Evolutionary conservation across 2,888 invertebrate species (phyloP).

Genomic region (Lasioglossum villosulum): DNA sequence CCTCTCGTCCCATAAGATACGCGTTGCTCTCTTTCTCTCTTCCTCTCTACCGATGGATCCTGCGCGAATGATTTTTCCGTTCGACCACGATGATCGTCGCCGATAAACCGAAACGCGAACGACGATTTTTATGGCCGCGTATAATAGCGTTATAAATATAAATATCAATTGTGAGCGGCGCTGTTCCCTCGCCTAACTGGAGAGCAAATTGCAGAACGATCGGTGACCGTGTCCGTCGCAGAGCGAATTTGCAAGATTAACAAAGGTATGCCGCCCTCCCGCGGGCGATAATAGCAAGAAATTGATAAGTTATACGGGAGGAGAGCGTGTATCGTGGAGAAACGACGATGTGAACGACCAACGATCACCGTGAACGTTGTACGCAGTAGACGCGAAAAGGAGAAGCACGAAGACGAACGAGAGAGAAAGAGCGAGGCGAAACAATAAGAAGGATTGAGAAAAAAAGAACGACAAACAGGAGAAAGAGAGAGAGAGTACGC

Average conservation of each 20-base stretch:
- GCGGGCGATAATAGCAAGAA: conserved; percentile 58
- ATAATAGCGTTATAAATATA: conserved; percentile 43
- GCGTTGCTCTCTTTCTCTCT: neutral
- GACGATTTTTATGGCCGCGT: conserved; percentile 27
- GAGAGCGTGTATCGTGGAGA: conserved; percentile 38
- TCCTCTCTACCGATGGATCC: neutral
- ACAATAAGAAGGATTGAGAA: conserved; percentile 10
- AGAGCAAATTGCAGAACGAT: conserved; percentile 42
- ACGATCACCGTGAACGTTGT: conserved; percentile 29
- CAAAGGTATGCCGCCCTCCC: conserved; percentile 40
- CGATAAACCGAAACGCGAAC: conserved; percentile 39
- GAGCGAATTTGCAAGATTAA: conserved; percentile 59
- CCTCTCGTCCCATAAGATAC: neutral
- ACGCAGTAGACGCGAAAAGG: conserved; percentile 9
- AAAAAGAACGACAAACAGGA: conserved; percentile 15
- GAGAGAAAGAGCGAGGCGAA: conserved; percentile 34
- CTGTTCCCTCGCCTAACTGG: neutral
- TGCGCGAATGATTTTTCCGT: conserved; percentile 15
- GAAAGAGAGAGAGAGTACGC: conserved; percentile 40
- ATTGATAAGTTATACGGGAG: conserved; percentile 62
- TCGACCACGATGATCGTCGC: conserved; percentile 15
- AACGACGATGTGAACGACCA: conserved; percentile 31
- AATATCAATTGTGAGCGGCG: conserved; percentile 48
- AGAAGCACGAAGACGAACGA: conserved; percentile 34
- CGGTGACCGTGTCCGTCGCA: conserved; percentile 7